Evolutionary conservation across 2,113 vertebrate species (phyloP).

Genomic region (Leptodactylus fuscus): DNA sequence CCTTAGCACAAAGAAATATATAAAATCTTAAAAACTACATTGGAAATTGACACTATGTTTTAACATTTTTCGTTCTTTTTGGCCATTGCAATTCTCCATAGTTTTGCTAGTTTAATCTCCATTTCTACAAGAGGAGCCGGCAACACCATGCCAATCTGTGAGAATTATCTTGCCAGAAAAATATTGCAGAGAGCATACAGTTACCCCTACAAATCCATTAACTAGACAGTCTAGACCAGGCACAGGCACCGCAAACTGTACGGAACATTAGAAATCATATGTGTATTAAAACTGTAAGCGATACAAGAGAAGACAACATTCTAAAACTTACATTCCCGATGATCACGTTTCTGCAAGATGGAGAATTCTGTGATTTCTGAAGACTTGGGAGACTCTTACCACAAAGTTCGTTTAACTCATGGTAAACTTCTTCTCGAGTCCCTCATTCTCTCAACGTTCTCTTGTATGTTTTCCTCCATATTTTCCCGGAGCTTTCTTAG

Average conservation of each 20-base stretch:
- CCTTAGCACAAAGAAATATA: background rate
- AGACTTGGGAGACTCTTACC: background rate
- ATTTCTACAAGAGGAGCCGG: slow-evolving; percentile 55
- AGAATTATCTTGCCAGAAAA: slow-evolving; percentile 34
- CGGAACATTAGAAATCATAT: background rate
- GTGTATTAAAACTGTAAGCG: background rate
- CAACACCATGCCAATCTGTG: slow-evolving; percentile 37
- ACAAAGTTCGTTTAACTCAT: slow-evolving; percentile 1
- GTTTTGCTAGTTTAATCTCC: slow-evolving; percentile 39
- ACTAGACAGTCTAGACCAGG: background rate
- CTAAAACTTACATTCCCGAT: slow-evolving; percentile 3
- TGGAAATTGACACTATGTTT: background rate
- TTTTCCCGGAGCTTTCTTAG: background rate
- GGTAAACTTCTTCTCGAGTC: background rate
- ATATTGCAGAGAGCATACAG: background rate
- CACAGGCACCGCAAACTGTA: background rate
- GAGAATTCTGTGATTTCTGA: background rate
- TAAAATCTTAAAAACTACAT: background rate
- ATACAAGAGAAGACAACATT: background rate
- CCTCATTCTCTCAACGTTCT: background rate
- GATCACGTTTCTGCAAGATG: background rate
- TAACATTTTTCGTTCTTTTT: background rate
- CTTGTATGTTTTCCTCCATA: background rate
- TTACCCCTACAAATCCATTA: background rate
- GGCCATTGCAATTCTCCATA: background rate